A percentile compares a stretch with the other conserved stretches of the same genome.
These are phyloP conservation scores for Ostrea denselamellosa DNA, from an alignment of 1,140 invertebrate genomes.

Conservation along the genomic window DNA sequence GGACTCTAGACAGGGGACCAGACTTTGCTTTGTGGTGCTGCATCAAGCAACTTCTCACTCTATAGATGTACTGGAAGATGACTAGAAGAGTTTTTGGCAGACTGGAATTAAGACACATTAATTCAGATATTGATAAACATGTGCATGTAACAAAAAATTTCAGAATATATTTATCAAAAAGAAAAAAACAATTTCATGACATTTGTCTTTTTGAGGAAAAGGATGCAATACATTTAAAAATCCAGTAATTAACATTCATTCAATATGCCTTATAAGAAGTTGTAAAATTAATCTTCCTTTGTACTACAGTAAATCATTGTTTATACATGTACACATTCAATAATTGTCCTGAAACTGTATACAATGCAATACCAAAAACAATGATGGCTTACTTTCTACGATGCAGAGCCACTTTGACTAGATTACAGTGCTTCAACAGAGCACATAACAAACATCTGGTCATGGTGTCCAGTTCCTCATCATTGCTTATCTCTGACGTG, in stretches of 20 bases:
- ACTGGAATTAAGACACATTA: background rate
- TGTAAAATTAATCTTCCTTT: no score
- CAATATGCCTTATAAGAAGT: no score
- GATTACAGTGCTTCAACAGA: slow-evolving; percentile 81
- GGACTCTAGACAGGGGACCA: background rate
- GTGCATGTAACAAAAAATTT: no score
- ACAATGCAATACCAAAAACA: no score
- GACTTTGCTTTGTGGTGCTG: slow-evolving; percentile 43
- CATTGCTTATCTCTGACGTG: slow-evolving; percentile 77
- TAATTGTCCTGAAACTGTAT: no score
- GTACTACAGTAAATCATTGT: no score
- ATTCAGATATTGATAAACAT: background rate
- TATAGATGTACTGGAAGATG: slow-evolving; percentile 65
- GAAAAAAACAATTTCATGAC: no score
- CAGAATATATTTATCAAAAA: no score
- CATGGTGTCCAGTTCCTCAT: slow-evolving; percentile 80
- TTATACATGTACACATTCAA: no score
- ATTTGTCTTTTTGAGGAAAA: no score
- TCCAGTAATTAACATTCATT: no score
- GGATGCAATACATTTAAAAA: no score
- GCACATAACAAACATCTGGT: slow-evolving; percentile 81
- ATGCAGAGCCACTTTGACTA: slow-evolving; percentile 61
- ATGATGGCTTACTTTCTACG: slow-evolving; percentile 57
- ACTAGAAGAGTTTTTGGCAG: slow-evolving; percentile 57
- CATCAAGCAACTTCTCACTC: slow-evolving; percentile 62